A percentile compares a stretch with the other conserved stretches of the same genome.
phyloP scores from a whole-genome alignment of 2,888 invertebrate genomes.

The Eudasyphora cyanicolor region DNA sequence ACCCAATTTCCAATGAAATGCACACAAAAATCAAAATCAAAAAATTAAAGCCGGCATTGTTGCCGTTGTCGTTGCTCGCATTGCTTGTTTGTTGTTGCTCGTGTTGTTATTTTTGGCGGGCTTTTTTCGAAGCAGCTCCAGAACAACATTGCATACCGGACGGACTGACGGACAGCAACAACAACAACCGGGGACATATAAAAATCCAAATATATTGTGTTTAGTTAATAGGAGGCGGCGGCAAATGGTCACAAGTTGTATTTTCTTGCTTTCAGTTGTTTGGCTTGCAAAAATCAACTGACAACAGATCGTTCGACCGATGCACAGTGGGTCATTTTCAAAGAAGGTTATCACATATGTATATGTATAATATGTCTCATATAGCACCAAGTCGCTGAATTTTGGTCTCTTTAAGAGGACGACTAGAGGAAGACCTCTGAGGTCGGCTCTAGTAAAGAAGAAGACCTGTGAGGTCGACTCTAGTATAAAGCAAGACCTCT shows the following conservation, averaged over 20 bases:
- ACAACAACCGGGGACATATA: constrained; percentile 5
- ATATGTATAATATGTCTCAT: too few species aligned
- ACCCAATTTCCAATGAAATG: constrained; percentile 56
- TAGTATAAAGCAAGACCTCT: too few species aligned
- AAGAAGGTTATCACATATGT: too few species aligned
- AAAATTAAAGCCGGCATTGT: constrained; percentile 32
- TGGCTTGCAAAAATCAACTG: background rate
- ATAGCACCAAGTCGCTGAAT: too few species aligned
- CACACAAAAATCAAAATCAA: constrained; percentile 40
- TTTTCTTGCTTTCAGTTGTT: background rate
- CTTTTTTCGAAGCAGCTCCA: background rate
- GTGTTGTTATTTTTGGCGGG: constrained; percentile 37
- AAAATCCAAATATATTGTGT: constrained; percentile 27
- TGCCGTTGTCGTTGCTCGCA: background rate
- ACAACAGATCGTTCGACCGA: background rate
- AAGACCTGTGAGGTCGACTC: too few species aligned
- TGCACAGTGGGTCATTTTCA: background rate
- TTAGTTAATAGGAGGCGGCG: constrained; percentile 22
- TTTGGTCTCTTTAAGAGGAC: too few species aligned
- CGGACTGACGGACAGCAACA: background rate
- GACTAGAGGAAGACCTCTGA: too few species aligned
- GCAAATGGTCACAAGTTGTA: constrained; percentile 12
- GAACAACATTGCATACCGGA: constrained; percentile 9
- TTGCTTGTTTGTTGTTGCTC: background rate
- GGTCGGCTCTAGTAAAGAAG: too few species aligned